Evolutionary conservation across 2,797 vertebrate genomes (phyloP), one percentile per base, ranked within the genome.

Genomic region (Gymnoscopelus microlampas): DNA sequence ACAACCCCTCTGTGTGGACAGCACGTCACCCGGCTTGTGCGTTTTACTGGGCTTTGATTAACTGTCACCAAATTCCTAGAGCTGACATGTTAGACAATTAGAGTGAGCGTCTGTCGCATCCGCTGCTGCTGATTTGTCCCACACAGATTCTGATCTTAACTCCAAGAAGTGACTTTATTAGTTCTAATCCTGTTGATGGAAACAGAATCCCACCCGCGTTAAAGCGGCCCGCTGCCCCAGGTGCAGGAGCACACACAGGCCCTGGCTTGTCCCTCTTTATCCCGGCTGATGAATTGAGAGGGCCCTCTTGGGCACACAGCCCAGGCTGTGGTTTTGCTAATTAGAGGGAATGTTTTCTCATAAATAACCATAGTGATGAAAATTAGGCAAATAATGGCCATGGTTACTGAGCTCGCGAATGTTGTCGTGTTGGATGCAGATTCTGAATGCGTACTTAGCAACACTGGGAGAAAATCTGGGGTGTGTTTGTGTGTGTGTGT

Each of bases 151-250:
- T 78, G 68, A 88, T 92, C 91, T 91, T 91, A 92, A 93, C 85
- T 89, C 91, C 72, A 65, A 88, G 89, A 90, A 74, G 73, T 72
- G 84, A 89, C 87, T 89, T 76, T 89, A 79, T 77, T 87, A 81
- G 80, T 78, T 66, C 82, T 93, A 94, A 94, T 93, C 92, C 92
- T 88, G 88, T 92, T 94, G 90, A 90, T 92, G 90, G 90, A 92
- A 92, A 93, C 92, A 92, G 81, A 92, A 93, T 93, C 92, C 92
- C 92, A 91, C 90, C 91, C 89, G 69, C 87, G 88, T 87, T 88
- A 81, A 85, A 88, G 77, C 83, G 84, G 67, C 82, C 84, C 63
- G 39, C 82, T 74, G 89, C 87, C 91, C 88, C 92, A 94, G 93
- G 92, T 94, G 91, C 83, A 82, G 74, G 62, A 62, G 82, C 84